These are phyloP conservation scores for Mormyrops attenuatus DNA, from an alignment of 2,797 vertebrate species.

Conservation along the genomic window DNA sequence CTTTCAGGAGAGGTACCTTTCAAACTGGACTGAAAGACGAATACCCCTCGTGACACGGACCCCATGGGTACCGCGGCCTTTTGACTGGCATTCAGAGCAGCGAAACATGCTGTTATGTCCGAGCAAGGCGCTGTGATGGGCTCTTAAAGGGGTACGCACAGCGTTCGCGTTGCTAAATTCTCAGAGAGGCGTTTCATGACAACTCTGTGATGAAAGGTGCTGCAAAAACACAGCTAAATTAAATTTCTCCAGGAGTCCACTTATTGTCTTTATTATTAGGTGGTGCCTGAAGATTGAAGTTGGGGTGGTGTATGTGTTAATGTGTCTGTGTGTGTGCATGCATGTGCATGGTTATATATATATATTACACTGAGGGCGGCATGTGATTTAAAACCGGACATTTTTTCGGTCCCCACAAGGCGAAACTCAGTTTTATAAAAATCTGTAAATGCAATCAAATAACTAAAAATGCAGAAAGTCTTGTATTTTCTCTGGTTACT, in stretches of 20 bases:
- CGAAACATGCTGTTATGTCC: neutral
- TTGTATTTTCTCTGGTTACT: neutral
- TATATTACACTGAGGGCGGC: neutral
- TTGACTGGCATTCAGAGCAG: neutral
- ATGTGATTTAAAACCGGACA: neutral
- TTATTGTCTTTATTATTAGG: neutral
- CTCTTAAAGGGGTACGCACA: neutral
- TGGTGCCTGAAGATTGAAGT: neutral
- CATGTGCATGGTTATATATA: neutral
- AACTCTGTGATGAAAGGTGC: neutral
- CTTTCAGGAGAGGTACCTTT: neutral
- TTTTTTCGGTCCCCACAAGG: neutral
- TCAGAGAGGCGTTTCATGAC: neutral
- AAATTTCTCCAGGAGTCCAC: neutral
- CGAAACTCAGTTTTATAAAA: neutral
- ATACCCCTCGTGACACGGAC: neutral
- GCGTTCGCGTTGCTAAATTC: neutral
- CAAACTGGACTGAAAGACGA: neutral
- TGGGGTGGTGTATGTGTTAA: neutral
- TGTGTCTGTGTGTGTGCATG: neutral
- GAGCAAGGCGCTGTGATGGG: neutral
- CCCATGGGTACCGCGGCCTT: neutral
- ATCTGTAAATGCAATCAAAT: neutral
- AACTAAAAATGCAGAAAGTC: neutral
- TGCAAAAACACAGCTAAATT: neutral